Base-by-base conservation (phyloP, 2,888 invertebrate genomes). In the Elysia crispata region DNA sequence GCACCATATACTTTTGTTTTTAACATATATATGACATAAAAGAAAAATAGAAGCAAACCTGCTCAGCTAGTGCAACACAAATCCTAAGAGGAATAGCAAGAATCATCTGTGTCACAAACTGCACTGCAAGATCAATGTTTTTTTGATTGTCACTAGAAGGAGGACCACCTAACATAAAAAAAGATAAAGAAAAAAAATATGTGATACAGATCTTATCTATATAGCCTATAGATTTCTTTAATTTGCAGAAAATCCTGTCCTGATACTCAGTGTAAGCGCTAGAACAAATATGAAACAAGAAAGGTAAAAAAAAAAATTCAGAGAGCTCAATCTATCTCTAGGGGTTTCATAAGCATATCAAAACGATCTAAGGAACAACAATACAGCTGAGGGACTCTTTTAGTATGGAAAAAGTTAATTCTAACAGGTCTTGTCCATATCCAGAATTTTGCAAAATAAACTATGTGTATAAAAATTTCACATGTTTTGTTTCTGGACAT, bases 101-200 rank as follows among this genome's bases (percentile, higher is more conserved):
- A 49, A 91, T 82, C 80, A 89, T 89, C n/a, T 86, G 80, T 28
- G 89, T 82, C 0, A 90, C 88, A 87, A 91, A 91, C 78, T 83
- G 77, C 3, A 86, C 88, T 57, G 88, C 88, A n/a, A 81, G 83
- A 70, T 85, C 83, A 25, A 75, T 60, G n/a, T 33, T 28, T 8
- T 31, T 20, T 18, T 28, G 60, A 8, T 28, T 64, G 0, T 66
- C 81, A n/a, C 28, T 33, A n/a, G 75, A 33, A 1, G 81, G 75
- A 15, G 81, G 83, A 0, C 80, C 83, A 54, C 84, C 84, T 82
- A n/a, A 60, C 57, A 64, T 30, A 66, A n/a, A 23, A 13, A 64
- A 25, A 25, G 1, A 76, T 41, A 11, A 41, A 41, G 62, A 28
- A 28, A 62, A 28, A 62, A 6, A 6, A 41, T 11, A 41, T 41